Conservation (phyloP, 2,113 vertebrate genomes). For the Lipotes vexillifer region DNA sequence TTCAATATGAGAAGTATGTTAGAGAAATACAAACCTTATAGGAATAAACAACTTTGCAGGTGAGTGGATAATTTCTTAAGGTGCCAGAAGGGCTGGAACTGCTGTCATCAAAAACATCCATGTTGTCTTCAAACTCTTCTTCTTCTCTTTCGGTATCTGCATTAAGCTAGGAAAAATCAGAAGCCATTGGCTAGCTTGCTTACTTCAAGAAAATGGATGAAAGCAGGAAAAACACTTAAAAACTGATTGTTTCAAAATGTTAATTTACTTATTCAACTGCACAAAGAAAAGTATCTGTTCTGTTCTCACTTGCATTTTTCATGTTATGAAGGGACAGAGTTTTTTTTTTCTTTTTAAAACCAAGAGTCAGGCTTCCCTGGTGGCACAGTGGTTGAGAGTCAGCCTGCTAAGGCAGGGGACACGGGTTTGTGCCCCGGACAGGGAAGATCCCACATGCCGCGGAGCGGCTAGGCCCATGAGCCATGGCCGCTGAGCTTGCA, state of each 20-base stretch:
- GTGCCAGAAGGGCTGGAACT: conserved; percentile 98
- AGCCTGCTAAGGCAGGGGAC: too few relatives aligned
- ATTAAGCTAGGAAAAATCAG: conserved; percentile 83
- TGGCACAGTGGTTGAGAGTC: too few relatives aligned
- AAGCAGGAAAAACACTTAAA: conserved; percentile 30
- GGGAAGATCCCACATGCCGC: too few relatives aligned
- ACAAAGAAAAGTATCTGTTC: background rate
- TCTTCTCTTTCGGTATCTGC: conserved; percentile 93
- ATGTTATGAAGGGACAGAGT: background rate
- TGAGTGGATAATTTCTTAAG: conserved; percentile 96
- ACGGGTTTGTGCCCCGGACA: too few relatives aligned
- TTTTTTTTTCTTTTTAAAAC: background rate
- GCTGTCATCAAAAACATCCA: conserved; percentile 98
- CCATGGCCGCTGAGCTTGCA: too few relatives aligned
- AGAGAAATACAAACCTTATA: conserved; percentile 89
- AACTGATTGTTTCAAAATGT: conserved; percentile 34
- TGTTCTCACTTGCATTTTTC: background rate
- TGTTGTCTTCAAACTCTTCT: conserved; percentile 96
- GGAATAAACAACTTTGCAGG: conserved; percentile 98
- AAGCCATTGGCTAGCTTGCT: conserved; percentile 47
- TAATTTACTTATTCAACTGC: background rate
- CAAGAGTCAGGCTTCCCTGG: background rate
- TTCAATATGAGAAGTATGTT: background rate
- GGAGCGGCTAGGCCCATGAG: too few relatives aligned
- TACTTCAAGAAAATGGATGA: conserved; percentile 35